Conservation (phyloP, 1,140 invertebrate genomes). For the Bombus haemorrhoidalis region DNA sequence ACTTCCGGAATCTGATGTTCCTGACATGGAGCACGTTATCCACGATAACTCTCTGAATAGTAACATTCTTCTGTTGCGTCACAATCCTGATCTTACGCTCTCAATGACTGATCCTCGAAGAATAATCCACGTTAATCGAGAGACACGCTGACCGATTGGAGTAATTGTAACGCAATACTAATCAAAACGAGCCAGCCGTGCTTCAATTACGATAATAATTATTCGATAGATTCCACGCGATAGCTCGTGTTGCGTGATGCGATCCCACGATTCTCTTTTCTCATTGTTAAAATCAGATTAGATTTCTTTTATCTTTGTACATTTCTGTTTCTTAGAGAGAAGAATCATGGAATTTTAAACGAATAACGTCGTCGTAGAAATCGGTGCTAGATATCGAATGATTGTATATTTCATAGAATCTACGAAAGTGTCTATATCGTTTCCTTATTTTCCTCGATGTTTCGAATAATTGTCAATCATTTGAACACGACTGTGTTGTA, state of each 20-base stretch:
- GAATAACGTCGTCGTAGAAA: background rate
- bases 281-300: background rate
- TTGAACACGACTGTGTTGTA: no score
- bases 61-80: conserved; percentile 11
- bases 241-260: background rate
- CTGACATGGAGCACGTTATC: background rate
- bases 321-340: background rate
- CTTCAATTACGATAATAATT: conserved; percentile 52
- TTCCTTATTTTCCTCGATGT: background rate
- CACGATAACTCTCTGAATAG: background rate
- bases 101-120: background rate
- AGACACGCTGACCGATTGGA: background rate
- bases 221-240: conserved; percentile 7
- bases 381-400: background rate
- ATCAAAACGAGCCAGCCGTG: conserved; percentile 34
- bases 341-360: background rate
- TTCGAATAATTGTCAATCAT: background rate
- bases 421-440: background rate
- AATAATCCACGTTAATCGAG: conserved; percentile 17
- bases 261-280: conserved; percentile 4
- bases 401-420: background rate
- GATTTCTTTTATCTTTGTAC: background rate
- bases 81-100: background rate
- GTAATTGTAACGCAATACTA: conserved; percentile 37
- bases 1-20: conserved; percentile 41